Base-by-base conservation (phyloP, 35 echinoderm and acorn worm species). In the Patiria miniata region DNA sequence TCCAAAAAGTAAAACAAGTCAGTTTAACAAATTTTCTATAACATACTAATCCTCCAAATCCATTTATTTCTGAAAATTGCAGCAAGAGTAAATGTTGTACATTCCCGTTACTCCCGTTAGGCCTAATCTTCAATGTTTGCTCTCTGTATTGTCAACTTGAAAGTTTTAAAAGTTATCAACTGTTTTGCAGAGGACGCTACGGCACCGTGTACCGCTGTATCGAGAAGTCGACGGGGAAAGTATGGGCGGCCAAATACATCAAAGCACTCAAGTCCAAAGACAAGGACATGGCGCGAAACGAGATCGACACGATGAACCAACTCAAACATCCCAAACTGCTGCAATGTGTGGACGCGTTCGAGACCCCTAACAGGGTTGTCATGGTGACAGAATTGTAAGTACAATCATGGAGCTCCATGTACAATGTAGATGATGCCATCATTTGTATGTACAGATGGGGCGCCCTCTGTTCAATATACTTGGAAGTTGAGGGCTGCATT, bases 211-310 rank as follows among this genome's bases (percentile, higher is more conserved):
- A 99, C 79, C 76, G 90, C 37, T 99, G 96, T 50, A 86, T 82
- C 36, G 83, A 92, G 56, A 99, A 95, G 61, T 14, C 81, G 15
- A 85, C 93, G 6, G 92, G 92, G 7, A 80, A 87, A 33, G 68
- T 80, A 83, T 99, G 96, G 96, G 96, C 96, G 5, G 96, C 96
- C 23, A 99, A 99, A 85, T 92, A 86, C 81, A 84, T 99, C 69
- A 91, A 92, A 50, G 86, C 92, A 3, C 78, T 92, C 29, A 78
- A 79, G 61, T 61, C 89, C 14, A 97, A 93, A 39, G 96, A 94
- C 68, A 85, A 82, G 81, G 89, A 94, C 22, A 90, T 86, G 19
- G 93, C 92, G 2, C 90, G 83, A 21, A 39, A 83, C 40, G 96
- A 99, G 79, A 40, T 99, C 34, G 83, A 89, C 3, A 84, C 94